A percentile compares a stretch with the other conserved stretches of the same genome.
These are phyloP conservation scores for Saxicola maurus DNA, from an alignment of 2,797 vertebrate genomes.

Conservation along the genomic window DNA sequence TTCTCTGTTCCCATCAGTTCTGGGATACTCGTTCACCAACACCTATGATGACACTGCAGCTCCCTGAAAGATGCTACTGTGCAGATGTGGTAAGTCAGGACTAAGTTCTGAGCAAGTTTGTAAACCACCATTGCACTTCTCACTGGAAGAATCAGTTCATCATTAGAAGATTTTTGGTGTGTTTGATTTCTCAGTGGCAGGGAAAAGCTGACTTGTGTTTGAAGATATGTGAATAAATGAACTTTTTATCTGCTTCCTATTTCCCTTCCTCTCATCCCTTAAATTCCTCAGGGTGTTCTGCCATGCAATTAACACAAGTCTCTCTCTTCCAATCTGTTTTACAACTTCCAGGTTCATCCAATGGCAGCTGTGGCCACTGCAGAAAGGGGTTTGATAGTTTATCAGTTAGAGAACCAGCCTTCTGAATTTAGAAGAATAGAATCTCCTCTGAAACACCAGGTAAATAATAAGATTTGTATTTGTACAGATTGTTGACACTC, in stretches of 20 bases:
- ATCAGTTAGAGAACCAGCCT: conserved; percentile 95
- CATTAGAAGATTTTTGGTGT: background rate
- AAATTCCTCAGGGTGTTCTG: background rate
- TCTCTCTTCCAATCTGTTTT: background rate
- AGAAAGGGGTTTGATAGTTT: conserved; percentile 95
- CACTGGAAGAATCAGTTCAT: background rate
- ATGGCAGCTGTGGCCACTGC: conserved; percentile 98
- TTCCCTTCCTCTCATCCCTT: background rate
- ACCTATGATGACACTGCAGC: conserved; percentile 95
- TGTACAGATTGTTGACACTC: background rate
- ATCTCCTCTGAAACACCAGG: conserved; percentile 97
- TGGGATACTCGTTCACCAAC: conserved; percentile 97
- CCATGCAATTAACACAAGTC: background rate
- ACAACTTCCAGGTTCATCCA: conserved; percentile 83
- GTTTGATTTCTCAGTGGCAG: background rate
- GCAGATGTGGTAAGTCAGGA: conserved; percentile 89
- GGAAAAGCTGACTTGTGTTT: background rate
- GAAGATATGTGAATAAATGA: background rate
- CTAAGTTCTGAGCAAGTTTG: background rate
- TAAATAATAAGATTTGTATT: conserved; percentile 30
- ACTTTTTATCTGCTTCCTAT: background rate
- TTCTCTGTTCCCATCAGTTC: conserved; percentile 75
- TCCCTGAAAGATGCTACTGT: conserved; percentile 94
- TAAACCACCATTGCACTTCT: background rate
- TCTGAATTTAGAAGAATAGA: conserved; percentile 97